Evolutionary conservation across 1,140 invertebrate species (phyloP), one percentile per base, ranked within the genome.

Genomic region (Spodoptera litura): DNA sequence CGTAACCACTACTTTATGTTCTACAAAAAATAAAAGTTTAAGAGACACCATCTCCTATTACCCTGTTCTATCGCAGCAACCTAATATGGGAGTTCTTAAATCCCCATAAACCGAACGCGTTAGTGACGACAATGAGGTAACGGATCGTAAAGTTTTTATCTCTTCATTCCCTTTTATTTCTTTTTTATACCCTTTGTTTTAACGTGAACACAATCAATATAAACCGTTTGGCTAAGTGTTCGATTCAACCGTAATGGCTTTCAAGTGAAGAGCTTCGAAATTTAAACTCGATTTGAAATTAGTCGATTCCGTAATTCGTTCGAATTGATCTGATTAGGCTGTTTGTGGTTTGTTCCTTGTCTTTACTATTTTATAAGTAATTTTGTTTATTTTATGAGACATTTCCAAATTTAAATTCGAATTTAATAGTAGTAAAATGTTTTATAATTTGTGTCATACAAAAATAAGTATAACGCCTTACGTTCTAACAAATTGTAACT

Each of bases 111-210:
- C 81, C 55, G 76, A 66, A 52, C 66, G 80, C 79, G 81, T 85
- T 82, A 83, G 81, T 80, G 87, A 80, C 78, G 73, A 89, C 88
- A 88, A 85, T 89, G 84, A 86, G 85, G 76, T 89, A 88, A 87
- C 86, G 84, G 87, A 82, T 92, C 92, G 89, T 94, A 93, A 93
- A 94, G 74, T 78, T 91, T 92, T 93, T 93, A 94, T 91, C 88
- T 87, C 89, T 90, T 88, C 85, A 91, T 91, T 89, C 85, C 85
- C 84, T 82, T 89, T 87, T 87, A 84, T 85, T 85, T 87, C 85
- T 83, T 83, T 85, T 88, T 88, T 90, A 87, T 90, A 87, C 84
- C 88, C 86, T 89, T 90, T 80, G 78, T 79, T 79, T 79, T 75
- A 70, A 79, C 44, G 71, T 64, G 59, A 79, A 70, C 20, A 70